Conservation (phyloP, 2,113 vertebrate species). For the Dipodomys ordii region DNA sequence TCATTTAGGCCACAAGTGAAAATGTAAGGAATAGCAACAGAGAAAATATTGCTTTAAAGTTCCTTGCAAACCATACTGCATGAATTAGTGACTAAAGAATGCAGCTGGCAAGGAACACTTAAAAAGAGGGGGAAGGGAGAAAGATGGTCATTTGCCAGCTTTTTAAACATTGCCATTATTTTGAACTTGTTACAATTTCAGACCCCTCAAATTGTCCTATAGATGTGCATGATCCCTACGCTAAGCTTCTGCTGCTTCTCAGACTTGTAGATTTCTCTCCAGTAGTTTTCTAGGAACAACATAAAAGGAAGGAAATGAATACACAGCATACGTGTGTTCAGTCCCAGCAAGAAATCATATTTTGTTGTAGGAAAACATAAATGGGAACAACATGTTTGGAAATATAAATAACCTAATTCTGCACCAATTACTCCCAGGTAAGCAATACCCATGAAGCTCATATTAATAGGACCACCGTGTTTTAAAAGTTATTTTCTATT, state of each 20-base stretch:
- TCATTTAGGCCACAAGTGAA: conserved; percentile 77
- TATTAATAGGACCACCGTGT: conserved; percentile 30
- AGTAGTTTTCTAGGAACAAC: conserved; percentile 27
- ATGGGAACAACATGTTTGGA: conserved; percentile 7
- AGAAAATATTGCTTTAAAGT: conserved; percentile 79
- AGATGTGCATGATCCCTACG: conserved; percentile 38
- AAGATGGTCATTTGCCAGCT: not conserved
- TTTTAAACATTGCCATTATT: conserved; percentile 39
- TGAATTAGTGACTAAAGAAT: conserved; percentile 75
- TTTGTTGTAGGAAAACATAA: conserved; percentile 13
- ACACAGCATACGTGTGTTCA: not conserved
- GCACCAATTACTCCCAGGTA: conserved; percentile 43
- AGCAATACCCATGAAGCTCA: conserved; percentile 46
- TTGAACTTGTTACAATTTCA: conserved; percentile 56
- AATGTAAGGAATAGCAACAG: conserved; percentile 75
- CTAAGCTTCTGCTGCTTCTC: not conserved
- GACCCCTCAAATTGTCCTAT: not conserved
- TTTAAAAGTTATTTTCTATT: conserved; percentile 56
- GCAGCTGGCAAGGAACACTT: conserved; percentile 50
- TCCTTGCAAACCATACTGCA: conserved; percentile 74
- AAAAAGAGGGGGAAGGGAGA: conserved; percentile 22
- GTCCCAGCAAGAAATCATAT: conserved; percentile 51
- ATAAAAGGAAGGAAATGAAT: conserved; percentile 1
- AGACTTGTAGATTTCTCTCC: conserved; percentile 57
- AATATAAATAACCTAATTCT: conserved; percentile 47